A percentile compares a stretch with the other conserved stretches of the same genome.
These are phyloP conservation scores for Columbina picui DNA, from an alignment of 2,113 vertebrate genomes.

Conservation along the genomic window DNA sequence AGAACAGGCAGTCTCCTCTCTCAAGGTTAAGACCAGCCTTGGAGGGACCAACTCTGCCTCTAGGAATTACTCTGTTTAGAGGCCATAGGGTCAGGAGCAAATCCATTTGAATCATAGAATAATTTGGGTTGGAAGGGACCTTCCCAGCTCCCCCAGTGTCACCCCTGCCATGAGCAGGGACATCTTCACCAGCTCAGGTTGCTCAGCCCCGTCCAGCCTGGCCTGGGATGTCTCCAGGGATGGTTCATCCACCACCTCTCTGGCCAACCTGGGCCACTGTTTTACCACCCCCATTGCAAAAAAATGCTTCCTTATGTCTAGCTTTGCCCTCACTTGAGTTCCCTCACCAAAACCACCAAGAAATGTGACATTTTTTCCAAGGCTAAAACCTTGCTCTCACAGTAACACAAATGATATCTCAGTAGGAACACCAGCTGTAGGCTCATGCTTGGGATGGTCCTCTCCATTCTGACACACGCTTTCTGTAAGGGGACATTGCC, in stretches of 20 bases:
- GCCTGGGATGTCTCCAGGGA: no score
- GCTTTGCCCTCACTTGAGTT: background rate
- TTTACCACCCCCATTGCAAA: no score
- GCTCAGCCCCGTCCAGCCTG: no score
- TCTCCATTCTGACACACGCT: background rate
- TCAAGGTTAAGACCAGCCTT: background rate
- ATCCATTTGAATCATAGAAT: background rate
- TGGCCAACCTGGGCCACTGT: no score
- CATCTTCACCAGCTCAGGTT: no score
- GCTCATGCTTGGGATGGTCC: background rate
- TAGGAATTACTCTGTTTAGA: background rate
- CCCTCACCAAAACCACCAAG: background rate
- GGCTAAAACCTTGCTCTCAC: background rate
- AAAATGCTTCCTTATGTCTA: no score
- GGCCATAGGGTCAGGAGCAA: background rate
- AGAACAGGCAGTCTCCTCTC: background rate
- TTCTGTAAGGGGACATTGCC: accelerated
- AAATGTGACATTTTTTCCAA: background rate
- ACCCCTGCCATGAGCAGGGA: no score
- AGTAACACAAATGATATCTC: background rate
- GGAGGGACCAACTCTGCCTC: background rate
- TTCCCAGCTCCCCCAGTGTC: no score
- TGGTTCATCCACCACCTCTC: no score
- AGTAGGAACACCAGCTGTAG: background rate
- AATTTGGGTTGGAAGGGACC: no score